A percentile compares a stretch with the other conserved stretches of the same genome.
phyloP scores from a whole-genome alignment of 2,113 vertebrate genomes.

The Vireo altiloquus region DNA sequence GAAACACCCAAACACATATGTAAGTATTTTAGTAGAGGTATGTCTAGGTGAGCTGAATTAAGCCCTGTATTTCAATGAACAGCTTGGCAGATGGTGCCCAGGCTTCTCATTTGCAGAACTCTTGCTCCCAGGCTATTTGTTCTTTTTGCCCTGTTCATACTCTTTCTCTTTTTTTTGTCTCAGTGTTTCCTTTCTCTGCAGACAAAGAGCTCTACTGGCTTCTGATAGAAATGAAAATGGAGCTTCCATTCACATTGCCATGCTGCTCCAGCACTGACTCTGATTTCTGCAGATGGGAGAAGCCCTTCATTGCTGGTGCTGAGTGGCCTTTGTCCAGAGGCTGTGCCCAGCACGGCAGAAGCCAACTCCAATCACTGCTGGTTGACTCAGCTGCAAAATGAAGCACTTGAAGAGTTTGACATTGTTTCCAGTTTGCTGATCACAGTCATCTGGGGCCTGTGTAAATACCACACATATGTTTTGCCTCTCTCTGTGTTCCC shows the following conservation, averaged over 20 bases:
- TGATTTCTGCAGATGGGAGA: background rate
- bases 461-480: constrained; percentile 25
- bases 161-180: background rate
- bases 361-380: background rate
- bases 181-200: background rate
- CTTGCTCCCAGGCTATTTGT: background rate
- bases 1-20: constrained; percentile 27
- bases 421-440: constrained; percentile 24
- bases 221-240: background rate
- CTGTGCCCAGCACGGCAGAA: background rate
- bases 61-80: background rate
- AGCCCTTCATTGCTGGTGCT: accelerated
- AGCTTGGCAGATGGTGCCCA: constrained; percentile 6
- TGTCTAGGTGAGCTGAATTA: background rate
- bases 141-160: background rate
- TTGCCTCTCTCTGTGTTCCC: background rate
- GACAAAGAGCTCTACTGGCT: background rate
- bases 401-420: background rate
- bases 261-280: background rate
- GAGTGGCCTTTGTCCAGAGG: background rate
- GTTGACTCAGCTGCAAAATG: background rate
- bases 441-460: background rate
- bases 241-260: background rate
- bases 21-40: constrained; percentile 6
- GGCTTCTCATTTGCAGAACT: background rate